phyloP scores from a whole-genome alignment of 1,140 invertebrate genomes.

The Watersipora subatra region DNA sequence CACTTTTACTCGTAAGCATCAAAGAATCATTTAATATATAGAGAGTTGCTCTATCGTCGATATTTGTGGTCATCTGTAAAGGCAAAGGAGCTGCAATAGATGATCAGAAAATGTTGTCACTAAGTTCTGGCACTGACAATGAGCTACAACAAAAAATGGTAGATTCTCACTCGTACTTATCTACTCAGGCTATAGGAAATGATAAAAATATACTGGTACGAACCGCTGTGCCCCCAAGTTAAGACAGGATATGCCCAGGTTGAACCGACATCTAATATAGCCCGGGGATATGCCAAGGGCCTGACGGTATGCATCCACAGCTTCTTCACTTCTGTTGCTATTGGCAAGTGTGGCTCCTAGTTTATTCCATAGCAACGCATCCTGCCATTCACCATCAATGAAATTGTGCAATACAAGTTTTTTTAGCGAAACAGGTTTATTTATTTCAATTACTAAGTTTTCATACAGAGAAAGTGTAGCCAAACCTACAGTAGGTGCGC shows the following conservation, averaged over 20 bases:
- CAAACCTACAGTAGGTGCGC: neutral
- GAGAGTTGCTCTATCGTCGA: no score
- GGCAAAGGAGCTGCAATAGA: no score
- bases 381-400: slow-evolving; percentile 47
- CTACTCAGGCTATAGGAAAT: no score
- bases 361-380: slow-evolving; percentile 91
- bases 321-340: slow-evolving; percentile 81
- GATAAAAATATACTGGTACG: no score
- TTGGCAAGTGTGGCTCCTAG: slow-evolving; percentile 93
- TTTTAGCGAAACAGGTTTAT: neutral
- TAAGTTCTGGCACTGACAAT: no score
- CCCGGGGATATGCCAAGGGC: slow-evolving; percentile 83
- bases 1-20: no score
- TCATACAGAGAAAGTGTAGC: neutral
- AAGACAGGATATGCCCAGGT: slow-evolving; percentile 93
- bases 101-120: no score
- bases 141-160: no score
- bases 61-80: no score
- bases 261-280: slow-evolving; percentile 89
- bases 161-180: no score
- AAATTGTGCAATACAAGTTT: neutral
- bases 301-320: slow-evolving; percentile 83
- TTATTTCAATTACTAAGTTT: neutral
- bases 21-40: no score
- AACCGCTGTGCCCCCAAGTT: slow-evolving; percentile 84